Evolutionary conservation across 1,140 invertebrate genomes (phyloP).

Genomic region (Psilanteris sp.): DNA sequence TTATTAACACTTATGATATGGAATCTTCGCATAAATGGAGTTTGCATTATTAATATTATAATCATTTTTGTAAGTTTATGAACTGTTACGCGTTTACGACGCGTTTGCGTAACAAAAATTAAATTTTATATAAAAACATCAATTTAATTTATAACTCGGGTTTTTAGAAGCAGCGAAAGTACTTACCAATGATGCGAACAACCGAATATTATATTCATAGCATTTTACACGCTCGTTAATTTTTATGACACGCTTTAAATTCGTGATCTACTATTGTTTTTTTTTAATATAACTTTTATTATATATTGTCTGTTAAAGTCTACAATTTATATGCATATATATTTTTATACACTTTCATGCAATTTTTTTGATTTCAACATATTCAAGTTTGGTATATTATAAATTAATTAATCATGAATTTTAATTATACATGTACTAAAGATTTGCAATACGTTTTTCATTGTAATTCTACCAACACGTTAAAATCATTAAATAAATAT

Average conservation of each 20-base stretch:
- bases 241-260: slow-evolving; percentile 21
- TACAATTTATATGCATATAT: too few relatives aligned
- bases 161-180: slow-evolving; percentile 30
- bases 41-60: slow-evolving; percentile 23
- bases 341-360: too few relatives aligned
- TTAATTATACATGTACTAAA: too few relatives aligned
- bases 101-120: slow-evolving; percentile 30
- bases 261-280: slow-evolving; percentile 15
- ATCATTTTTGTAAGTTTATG: slow-evolving; percentile 24
- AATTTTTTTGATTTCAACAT: too few relatives aligned
- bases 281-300: too few relatives aligned
- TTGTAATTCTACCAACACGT: too few relatives aligned
- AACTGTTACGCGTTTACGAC: slow-evolving; percentile 12
- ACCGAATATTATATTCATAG: slow-evolving; percentile 33
- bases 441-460: too few relatives aligned
- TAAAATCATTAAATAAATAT: too few relatives aligned
- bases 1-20: slow-evolving; percentile 36
- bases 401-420: too few relatives aligned
- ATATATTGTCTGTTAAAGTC: too few relatives aligned
- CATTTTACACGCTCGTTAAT: slow-evolving; percentile 42
- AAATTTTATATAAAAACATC: slow-evolving; percentile 41
- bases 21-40: slow-evolving; percentile 37
- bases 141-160: slow-evolving; percentile 22
- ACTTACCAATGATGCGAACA: slow-evolving; percentile 2
- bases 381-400: too few relatives aligned